phyloP scores from a whole-genome alignment of 1,140 invertebrate species.

The Trachymyrmex cornetzi region DNA sequence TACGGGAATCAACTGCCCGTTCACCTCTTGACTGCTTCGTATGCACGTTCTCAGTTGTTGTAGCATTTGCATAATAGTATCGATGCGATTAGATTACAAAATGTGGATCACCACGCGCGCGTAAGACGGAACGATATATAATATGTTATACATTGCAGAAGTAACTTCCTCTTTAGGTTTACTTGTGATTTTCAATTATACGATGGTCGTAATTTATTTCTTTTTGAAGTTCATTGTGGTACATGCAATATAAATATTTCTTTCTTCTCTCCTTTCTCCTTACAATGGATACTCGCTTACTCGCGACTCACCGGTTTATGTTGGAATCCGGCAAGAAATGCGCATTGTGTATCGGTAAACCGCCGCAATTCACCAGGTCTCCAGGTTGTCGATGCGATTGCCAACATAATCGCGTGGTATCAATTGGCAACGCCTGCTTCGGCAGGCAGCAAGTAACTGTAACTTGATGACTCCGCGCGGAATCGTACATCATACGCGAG shows the following conservation, averaged over 20 bases:
- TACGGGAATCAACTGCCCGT: too few species aligned
- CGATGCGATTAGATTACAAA: neutral
- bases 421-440: constrained; percentile 81
- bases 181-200: constrained; percentile 13
- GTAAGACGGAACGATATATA: constrained; percentile 16
- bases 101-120: constrained; percentile 61
- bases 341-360: constrained; percentile 45
- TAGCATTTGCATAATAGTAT: neutral
- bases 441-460: constrained; percentile 78
- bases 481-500: constrained; percentile 80
- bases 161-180: neutral
- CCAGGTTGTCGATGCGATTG: constrained; percentile 73
- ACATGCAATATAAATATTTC: neutral
- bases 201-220: constrained; percentile 7
- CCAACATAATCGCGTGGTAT: constrained; percentile 81
- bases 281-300: constrained; percentile 30
- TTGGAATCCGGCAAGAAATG: constrained; percentile 40
- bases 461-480: constrained; percentile 80
- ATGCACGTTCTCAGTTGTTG: neutral
- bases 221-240: constrained; percentile 4
- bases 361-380: constrained; percentile 13
- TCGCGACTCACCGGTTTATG: constrained; percentile 23
- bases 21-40: neutral
- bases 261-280: constrained; percentile 54
- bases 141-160: neutral